These are phyloP conservation scores for Dromococcyx pavoninus DNA, from an alignment of 2,797 vertebrate genomes.

Conservation along the genomic window DNA sequence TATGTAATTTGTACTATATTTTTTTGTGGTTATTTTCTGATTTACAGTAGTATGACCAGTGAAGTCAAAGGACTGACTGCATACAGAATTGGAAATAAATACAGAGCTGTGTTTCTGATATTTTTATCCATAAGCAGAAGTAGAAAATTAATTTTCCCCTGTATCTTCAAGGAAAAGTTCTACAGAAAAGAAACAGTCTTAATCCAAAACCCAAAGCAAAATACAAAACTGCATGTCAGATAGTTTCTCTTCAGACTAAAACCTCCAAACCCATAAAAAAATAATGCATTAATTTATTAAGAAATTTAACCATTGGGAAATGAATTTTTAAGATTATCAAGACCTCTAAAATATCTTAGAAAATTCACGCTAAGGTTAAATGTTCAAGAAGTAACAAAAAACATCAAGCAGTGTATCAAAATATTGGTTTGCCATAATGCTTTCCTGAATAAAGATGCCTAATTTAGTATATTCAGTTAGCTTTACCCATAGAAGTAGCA, in stretches of 20 bases:
- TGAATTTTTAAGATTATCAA: not conserved
- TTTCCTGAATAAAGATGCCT: not conserved
- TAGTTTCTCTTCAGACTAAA: not conserved
- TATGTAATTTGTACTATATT: not conserved
- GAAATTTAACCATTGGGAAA: not conserved
- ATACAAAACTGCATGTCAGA: not conserved
- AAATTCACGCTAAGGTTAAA: not conserved
- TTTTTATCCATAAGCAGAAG: not conserved
- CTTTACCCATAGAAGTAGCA: fast-evolving
- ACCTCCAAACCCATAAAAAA: not conserved
- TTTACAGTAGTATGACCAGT: not conserved
- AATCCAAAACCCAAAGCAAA: not conserved
- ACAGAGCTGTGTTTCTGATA: not conserved
- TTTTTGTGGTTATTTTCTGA: not conserved
- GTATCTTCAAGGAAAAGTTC: not conserved
- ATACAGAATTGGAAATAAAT: not conserved
- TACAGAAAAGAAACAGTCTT: not conserved
- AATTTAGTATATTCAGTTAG: not conserved
- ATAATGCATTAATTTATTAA: not conserved
- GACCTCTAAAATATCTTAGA: not conserved
- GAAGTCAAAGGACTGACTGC: not conserved
- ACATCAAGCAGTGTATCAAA: not conserved
- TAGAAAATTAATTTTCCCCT: not conserved
- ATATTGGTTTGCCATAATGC: not conserved
- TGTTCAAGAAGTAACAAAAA: not conserved